Base-by-base conservation (phyloP, 2,113 vertebrate species). In the Proteles cristata region DNA sequence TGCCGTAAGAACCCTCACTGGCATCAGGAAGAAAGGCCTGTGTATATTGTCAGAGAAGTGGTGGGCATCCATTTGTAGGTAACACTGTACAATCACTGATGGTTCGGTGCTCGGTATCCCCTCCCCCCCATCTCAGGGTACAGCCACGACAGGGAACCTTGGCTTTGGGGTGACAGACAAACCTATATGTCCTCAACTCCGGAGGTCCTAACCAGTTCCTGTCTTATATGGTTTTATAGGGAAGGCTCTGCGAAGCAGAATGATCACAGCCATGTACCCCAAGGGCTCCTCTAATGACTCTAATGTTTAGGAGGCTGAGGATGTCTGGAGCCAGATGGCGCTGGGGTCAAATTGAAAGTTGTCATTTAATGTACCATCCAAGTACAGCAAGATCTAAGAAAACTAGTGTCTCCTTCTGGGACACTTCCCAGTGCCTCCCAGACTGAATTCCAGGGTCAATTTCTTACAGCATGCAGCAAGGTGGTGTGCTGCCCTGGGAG, bases 61-160 rank as follows among this genome's bases (percentile, higher is more conserved):
- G 31, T 5, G 10, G 81, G 53, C 16, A 10, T 23, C 19, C 2
- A 0, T 55, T 88, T 88, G 10, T 19, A 55, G 19, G n/a, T 4
- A 50, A 23, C 7, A 10, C n/a, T 45, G 10, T 10, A 11, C 7
- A 39, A 28, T 28, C 21, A 14, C 0, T 5, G 9, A 2, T 0
- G 33, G 35, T 0, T 50, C 14, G 26, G 45, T 11, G 12, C 21
- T 10, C 4, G 12, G 1, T 4, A 26, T 3, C 23, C 43, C 9
- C 21, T 3, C 23, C n/a, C 7, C 21, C 1, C 15, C 55, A n/a
- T 31, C 58, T 39, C 12, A 5, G 65, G 17, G 31, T 61, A 48
- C 28, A 53, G 21, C 23, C 35, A 31, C 23, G 9, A 45, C 48
- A 33, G 7, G 15, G 73, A 66, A 26, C 28, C 1, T 25, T 16